Conservation (phyloP, 1,140 invertebrate genomes). For the Helicoverpa zea region DNA sequence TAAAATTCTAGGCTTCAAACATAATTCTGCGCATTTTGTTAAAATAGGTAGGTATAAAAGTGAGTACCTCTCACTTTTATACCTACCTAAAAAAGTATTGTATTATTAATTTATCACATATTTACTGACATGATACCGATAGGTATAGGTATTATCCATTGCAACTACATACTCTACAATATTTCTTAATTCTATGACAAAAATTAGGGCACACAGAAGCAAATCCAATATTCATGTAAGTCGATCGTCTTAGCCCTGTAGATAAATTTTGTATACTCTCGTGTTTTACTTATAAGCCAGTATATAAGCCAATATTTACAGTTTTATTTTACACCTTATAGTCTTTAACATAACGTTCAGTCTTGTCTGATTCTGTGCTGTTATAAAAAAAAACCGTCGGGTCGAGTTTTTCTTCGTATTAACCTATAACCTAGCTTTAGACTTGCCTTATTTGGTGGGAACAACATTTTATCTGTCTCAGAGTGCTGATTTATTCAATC, state of each 20-base stretch:
- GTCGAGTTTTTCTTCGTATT: constrained; percentile 37
- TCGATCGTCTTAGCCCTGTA: neutral
- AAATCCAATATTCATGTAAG: constrained; percentile 10
- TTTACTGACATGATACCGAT: too few relatives aligned
- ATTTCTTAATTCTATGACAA: neutral
- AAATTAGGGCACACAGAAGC: neutral
- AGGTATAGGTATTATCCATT: too few relatives aligned
- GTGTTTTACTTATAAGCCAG: constrained; percentile 3
- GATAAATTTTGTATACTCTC: neutral
- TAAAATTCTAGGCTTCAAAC: too few relatives aligned
- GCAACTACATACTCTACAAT: too few relatives aligned
- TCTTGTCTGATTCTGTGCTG: neutral
- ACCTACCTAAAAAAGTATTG: too few relatives aligned
- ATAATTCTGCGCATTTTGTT: too few relatives aligned
- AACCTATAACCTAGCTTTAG: constrained; percentile 40
- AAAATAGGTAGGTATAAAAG: too few relatives aligned
- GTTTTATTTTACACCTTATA: neutral
- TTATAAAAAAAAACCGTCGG: constrained; percentile 43
- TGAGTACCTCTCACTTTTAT: too few relatives aligned
- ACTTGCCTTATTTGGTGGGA: constrained; percentile 25
- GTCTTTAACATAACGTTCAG: neutral
- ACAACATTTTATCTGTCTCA: constrained; percentile 41
- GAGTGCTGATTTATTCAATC: constrained; percentile 45
- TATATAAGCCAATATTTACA: too few relatives aligned
- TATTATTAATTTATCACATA: too few relatives aligned